phyloP scores from a whole-genome alignment of 2,797 vertebrate genomes.

The Remorina albescens region DNA sequence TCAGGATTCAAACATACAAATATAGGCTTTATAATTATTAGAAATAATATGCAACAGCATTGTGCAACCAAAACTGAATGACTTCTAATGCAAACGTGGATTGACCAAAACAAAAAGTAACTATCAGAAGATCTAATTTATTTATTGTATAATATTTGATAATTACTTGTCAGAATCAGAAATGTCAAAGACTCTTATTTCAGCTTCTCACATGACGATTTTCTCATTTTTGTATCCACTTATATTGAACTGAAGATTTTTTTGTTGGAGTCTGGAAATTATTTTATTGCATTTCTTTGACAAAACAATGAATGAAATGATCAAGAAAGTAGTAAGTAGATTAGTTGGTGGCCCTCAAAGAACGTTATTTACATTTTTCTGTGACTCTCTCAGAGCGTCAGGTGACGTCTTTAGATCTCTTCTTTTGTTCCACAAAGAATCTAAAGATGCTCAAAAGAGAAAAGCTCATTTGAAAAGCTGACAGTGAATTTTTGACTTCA shows the following conservation, averaged over 20 bases:
- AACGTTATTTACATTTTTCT: background rate
- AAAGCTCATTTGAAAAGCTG: background rate
- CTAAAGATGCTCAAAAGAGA: background rate
- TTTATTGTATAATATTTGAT: background rate
- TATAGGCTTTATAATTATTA: background rate
- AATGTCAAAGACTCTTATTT: background rate
- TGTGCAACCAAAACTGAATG: background rate
- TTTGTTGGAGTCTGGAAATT: background rate
- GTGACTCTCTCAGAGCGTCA: background rate
- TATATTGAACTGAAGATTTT: background rate
- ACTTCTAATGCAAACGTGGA: too few species aligned
- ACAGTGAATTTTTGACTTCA: background rate
- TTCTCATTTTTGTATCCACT: background rate
- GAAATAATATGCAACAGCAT: background rate
- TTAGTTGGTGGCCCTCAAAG: too few species aligned
- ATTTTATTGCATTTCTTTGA: background rate
- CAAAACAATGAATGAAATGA: background rate
- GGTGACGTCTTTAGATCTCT: background rate
- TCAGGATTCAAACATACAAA: background rate
- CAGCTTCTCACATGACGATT: background rate
- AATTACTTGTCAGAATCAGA: conserved; percentile 12
- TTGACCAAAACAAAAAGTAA: too few species aligned
- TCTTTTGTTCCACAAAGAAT: background rate
- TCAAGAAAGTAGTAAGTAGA: background rate
- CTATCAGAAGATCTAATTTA: too few species aligned